Evolutionary conservation across 2,888 invertebrate species (phyloP).

Genomic region (Ypsolopha scabrella): DNA sequence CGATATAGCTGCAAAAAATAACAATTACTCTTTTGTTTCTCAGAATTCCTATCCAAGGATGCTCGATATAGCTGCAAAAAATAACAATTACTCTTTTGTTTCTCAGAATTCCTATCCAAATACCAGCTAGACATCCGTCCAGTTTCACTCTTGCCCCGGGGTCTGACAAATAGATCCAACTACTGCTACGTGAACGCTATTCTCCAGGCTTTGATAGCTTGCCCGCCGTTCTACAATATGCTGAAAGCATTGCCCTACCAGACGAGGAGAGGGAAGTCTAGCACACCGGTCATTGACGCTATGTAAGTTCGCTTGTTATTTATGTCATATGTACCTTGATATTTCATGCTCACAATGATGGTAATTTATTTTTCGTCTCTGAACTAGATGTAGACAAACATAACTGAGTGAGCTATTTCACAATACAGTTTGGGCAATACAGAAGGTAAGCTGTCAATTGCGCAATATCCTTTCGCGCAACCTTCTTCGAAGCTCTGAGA

Average conservation of each 20-base stretch:
- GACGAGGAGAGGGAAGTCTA: constrained; percentile 69
- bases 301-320: constrained; percentile 77
- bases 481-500: too few relatives aligned
- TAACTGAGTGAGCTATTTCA: constrained; percentile 2
- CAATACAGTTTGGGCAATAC: too few relatives aligned
- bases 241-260: constrained; percentile 81
- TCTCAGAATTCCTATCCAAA: constrained; percentile 80
- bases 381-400: neutral
- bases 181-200: constrained; percentile 98
- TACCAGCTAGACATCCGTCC: constrained; percentile 84
- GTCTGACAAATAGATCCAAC: constrained; percentile 92
- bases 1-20: neutral
- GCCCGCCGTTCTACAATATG: constrained; percentile 95
- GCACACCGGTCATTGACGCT: constrained; percentile 90
- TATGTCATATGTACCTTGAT: neutral
- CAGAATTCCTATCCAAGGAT: constrained; percentile 82
- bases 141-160: constrained; percentile 87
- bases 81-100: neutral
- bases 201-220: constrained; percentile 92
- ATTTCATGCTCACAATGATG: constrained; percentile 4
- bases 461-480: too few relatives aligned
- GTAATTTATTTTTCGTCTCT: constrained; percentile 4
- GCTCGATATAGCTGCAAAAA: too few relatives aligned
- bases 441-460: too few relatives aligned
- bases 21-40: constrained; percentile 23